Evolutionary conservation across 2,113 vertebrate genomes (phyloP).

Genomic region (Mus musculus): DNA sequence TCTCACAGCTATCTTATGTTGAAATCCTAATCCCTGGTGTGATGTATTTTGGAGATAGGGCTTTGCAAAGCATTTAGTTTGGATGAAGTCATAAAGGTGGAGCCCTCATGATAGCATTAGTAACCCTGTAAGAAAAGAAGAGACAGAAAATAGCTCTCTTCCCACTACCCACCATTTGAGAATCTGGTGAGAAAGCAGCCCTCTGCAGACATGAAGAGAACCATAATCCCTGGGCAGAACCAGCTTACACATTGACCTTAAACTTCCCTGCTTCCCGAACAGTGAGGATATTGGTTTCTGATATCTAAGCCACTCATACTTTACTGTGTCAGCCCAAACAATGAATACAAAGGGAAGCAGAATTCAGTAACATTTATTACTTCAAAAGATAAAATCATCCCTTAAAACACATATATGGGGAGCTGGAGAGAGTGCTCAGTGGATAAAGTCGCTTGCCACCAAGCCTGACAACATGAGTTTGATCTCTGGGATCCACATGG

Average conservation of each 20-base stretch:
- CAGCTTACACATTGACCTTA: neutral
- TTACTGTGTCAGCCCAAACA: constrained; percentile 9
- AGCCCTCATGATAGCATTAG: neutral
- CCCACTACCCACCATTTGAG: neutral
- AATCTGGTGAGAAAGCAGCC: neutral
- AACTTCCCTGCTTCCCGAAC: neutral
- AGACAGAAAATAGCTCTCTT: neutral
- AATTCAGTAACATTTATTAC: neutral
- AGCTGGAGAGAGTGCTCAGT: neutral
- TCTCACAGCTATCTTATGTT: neutral
- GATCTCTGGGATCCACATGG: neutral
- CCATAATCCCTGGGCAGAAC: neutral
- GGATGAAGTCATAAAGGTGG: constrained; percentile 18
- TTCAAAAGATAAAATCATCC: constrained; percentile 33
- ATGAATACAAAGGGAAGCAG: neutral
- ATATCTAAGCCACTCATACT: constrained; percentile 18
- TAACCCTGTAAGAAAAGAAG: neutral
- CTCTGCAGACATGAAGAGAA: neutral
- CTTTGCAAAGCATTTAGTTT: neutral
- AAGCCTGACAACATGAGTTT: neutral
- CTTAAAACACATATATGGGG: neutral
- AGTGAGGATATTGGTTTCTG: neutral
- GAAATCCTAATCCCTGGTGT: neutral
- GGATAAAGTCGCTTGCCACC: neutral
- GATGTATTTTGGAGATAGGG: neutral